A percentile compares a stretch with the other conserved stretches of the same genome.
Conservation (phyloP, 2,888 invertebrate species). For the Tromatobia lineatoria region DNA sequence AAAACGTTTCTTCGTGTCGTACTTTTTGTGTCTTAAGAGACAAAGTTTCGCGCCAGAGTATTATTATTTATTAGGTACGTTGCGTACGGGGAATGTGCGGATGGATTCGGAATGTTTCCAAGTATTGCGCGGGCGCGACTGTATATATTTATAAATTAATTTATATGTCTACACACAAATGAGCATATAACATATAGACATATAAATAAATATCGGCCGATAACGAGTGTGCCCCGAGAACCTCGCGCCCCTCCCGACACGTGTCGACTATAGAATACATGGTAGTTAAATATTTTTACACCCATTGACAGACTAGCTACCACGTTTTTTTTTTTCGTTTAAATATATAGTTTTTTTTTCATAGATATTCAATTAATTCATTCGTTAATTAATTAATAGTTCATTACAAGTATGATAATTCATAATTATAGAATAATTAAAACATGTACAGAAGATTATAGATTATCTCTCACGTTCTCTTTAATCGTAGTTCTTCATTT, state of each 20-base stretch:
- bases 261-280: slow-evolving; percentile 74
- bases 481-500: slow-evolving; percentile 58
- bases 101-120: slow-evolving; percentile 57
- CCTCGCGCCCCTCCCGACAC: slow-evolving; percentile 64
- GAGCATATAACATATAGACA: background rate
- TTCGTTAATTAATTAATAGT: slow-evolving; percentile 83
- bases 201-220: slow-evolving; percentile 4
- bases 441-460: slow-evolving; percentile 85
- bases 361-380: slow-evolving; percentile 83
- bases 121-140: slow-evolving; percentile 24
- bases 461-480: slow-evolving; percentile 77
- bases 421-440: slow-evolving; percentile 84
- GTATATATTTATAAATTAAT: background rate
- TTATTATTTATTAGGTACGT: slow-evolving; percentile 23
- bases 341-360: slow-evolving; percentile 79
- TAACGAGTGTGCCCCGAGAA: slow-evolving; percentile 63
- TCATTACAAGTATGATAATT: slow-evolving; percentile 84
- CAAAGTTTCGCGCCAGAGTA: slow-evolving; percentile 8
- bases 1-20: background rate
- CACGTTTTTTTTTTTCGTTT: slow-evolving; percentile 81
- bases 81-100: slow-evolving; percentile 56
- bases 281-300: slow-evolving; percentile 84
- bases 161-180: background rate
- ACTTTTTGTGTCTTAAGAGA: background rate
- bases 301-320: slow-evolving; percentile 85